Conservation (phyloP, 1,140 invertebrate genomes). For the Drosophila setifemur region DNA sequence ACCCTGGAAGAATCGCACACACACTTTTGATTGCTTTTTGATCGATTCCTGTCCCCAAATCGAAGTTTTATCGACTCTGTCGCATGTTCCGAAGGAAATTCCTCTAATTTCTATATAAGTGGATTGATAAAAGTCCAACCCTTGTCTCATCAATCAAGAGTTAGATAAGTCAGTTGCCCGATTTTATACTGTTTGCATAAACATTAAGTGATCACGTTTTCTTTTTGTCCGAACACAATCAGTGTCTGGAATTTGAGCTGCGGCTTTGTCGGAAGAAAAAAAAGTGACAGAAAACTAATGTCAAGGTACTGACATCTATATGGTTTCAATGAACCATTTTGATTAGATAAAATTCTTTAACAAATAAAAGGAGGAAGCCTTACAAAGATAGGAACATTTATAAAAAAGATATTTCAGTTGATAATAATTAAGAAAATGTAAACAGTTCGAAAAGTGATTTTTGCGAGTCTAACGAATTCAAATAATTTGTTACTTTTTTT, state of each 20-base stretch:
- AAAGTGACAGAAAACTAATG: background rate
- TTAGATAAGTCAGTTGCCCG: background rate
- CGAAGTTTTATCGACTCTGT: background rate
- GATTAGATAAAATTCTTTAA: constrained; percentile 17
- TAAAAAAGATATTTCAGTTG: too few species aligned
- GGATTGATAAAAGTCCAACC: constrained; percentile 5
- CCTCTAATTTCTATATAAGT: constrained; percentile 29
- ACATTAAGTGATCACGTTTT: constrained; percentile 50
- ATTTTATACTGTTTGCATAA: constrained; percentile 12
- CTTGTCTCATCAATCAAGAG: constrained; percentile 43
- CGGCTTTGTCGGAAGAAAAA: constrained; percentile 5
- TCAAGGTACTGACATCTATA: constrained; percentile 1
- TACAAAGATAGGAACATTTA: background rate
- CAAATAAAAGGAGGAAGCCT: background rate
- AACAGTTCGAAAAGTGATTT: too few species aligned
- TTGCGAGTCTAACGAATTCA: too few species aligned
- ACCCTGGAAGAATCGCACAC: constrained; percentile 15
- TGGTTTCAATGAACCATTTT: background rate
- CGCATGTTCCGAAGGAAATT: constrained; percentile 30
- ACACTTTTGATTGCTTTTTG: constrained; percentile 59
- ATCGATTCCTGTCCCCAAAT: constrained; percentile 48
- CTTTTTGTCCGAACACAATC: constrained; percentile 19
- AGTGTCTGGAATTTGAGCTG: constrained; percentile 30
- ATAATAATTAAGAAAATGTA: too few species aligned
- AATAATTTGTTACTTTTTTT: too few species aligned